These are phyloP conservation scores for Etheostoma cragini DNA, from an alignment of 2,113 vertebrate species.

Conservation along the genomic window DNA sequence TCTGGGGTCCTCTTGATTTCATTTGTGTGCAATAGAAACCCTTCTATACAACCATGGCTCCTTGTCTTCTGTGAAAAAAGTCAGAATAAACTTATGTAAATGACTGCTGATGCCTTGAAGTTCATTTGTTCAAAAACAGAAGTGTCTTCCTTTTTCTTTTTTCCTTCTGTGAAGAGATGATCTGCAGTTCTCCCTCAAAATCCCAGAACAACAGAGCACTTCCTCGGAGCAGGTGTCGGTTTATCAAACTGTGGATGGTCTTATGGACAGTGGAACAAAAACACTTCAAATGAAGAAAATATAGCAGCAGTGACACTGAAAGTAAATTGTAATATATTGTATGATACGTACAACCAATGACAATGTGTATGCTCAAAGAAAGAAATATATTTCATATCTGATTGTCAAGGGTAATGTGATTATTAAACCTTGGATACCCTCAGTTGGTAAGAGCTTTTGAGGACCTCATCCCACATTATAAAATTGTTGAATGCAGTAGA, in stretches of 20 bases:
- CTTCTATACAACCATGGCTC: neutral
- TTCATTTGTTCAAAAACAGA: neutral
- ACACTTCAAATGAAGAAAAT: neutral
- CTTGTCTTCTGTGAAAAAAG: neutral
- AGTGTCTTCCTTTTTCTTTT: neutral
- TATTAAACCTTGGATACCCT: neutral
- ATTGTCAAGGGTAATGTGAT: constrained; percentile 1
- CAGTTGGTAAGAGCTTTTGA: neutral
- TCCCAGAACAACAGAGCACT: neutral
- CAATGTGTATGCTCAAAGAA: neutral
- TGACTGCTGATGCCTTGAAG: too few species aligned
- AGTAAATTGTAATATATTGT: constrained; percentile 23
- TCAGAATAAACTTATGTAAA: neutral
- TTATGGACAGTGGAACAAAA: neutral
- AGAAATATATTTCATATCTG: neutral
- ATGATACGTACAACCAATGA: constrained; percentile 18
- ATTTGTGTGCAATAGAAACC: neutral
- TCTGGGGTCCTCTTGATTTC: neutral
- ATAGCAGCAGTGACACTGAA: neutral
- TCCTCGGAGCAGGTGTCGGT: neutral
- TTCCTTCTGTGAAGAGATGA: neutral
- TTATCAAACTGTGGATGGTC: neutral
- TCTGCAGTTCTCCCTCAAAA: neutral
- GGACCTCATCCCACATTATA: constrained; percentile 2
- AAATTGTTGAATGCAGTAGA: constrained; percentile 27